These are phyloP conservation scores for Drosophila maculinotata DNA, from an alignment of 2,888 invertebrate species.

Conservation along the genomic window DNA sequence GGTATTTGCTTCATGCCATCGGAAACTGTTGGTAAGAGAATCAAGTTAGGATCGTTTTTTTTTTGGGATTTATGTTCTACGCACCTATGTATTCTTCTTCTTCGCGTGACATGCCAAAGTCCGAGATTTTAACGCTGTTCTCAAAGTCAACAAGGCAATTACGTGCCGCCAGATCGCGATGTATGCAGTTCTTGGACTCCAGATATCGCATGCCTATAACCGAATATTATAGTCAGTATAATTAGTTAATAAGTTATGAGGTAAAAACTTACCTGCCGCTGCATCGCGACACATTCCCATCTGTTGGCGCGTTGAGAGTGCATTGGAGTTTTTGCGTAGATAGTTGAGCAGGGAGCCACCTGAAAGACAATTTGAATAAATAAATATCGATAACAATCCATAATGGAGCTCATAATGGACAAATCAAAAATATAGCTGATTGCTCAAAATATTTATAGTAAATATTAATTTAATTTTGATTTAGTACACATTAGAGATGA, in stretches of 20 bases:
- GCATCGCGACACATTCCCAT: constrained; percentile 97
- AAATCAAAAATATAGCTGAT: too few relatives aligned
- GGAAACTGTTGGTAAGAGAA: constrained; percentile 87
- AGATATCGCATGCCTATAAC: constrained; percentile 93
- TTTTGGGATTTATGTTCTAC: background rate
- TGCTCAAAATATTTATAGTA: too few relatives aligned
- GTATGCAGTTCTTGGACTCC: constrained; percentile 98
- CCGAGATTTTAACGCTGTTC: constrained; percentile 97
- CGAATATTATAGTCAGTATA: too few relatives aligned
- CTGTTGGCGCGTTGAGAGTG: constrained; percentile 88
- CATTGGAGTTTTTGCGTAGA: constrained; percentile 91
- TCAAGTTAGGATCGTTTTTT: background rate
- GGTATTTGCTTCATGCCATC: constrained; percentile 99
- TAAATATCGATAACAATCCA: too few relatives aligned
- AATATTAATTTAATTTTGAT: too few relatives aligned
- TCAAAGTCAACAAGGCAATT: constrained; percentile 93
- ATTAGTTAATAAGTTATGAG: background rate
- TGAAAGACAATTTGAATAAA: constrained; percentile 75
- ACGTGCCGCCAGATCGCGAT: constrained; percentile 96
- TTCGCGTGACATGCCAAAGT: constrained; percentile 99
- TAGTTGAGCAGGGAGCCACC: constrained; percentile 96
- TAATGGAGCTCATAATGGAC: background rate
- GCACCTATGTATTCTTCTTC: constrained; percentile 95
- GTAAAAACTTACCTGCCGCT: constrained; percentile 88
- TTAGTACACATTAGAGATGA: too few relatives aligned